Evolutionary conservation across 2,888 invertebrate genomes (phyloP).

Genomic region (Sympetrum striolatum): DNA sequence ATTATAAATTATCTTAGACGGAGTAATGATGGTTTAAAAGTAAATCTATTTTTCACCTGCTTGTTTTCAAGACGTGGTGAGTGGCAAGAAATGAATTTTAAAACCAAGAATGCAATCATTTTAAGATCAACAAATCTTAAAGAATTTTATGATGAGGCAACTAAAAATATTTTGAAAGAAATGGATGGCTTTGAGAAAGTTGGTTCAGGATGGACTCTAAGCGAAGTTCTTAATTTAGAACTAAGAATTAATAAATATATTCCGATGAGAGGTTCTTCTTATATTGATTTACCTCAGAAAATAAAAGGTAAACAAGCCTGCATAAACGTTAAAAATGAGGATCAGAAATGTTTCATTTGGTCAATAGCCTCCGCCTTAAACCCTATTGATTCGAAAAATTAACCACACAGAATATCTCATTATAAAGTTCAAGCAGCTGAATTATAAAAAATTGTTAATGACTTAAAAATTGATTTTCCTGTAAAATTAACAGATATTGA

Average conservation of each 20-base stretch:
- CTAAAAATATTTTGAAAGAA: neutral
- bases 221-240: neutral
- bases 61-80: too few species aligned
- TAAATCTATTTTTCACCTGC: too few species aligned
- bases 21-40: too few species aligned
- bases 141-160: too few species aligned
- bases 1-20: too few species aligned
- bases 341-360: neutral
- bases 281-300: neutral
- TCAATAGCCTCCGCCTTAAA: too few species aligned
- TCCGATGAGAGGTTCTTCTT: neutral
- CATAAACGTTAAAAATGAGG: neutral
- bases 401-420: neutral
- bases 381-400: neutral
- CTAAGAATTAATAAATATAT: neutral
- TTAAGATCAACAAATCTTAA: too few species aligned
- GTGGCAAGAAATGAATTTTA: too few species aligned
- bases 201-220: neutral
- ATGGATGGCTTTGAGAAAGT: neutral
- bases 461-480: too few species aligned
- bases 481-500: too few species aligned
- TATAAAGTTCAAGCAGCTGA: neutral
- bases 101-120: too few species aligned
- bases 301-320: neutral
- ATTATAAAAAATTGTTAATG: too few species aligned